Base-by-base conservation (phyloP, 2,888 invertebrate genomes). In the Eupithecia subumbrata region DNA sequence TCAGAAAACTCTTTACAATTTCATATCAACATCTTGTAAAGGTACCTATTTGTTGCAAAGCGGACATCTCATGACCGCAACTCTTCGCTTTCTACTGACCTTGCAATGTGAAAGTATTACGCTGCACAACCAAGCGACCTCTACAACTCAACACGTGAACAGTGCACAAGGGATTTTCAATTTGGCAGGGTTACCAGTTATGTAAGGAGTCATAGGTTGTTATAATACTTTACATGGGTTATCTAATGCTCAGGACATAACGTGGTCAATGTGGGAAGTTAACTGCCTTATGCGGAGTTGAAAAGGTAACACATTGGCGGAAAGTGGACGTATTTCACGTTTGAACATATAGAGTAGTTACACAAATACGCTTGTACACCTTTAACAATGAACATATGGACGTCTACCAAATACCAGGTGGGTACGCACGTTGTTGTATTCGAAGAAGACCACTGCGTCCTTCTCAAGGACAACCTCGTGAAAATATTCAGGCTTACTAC, bases 31-130 rank as follows among this genome's bases (percentile, higher is more conserved):
- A 67, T 67, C 68, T 68, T 43, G 22, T 68, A 45, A 45, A 68
- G 68, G 66, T 34, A 30, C 30, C 30, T 30, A 71, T 75, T 75
- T 67, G 73, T 75, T 73, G 72, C 72, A 68, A 63, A 67, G 72
- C 75, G 66, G 73, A 67, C 76, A 72, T 75, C 74, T 73, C 60
- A 64, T 78, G 79, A 77, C 76, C 79, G 77, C 71, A 72, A 34
- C 75, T 79, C 79, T 73, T 80, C 79, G 77, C 81, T 83, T 82
- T 84, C 82, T 80, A 81, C 78, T 73, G 80, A 83, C 84, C 84
- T 83, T 84, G 82, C 63, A 40, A 73, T 70, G 78, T 73, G 81
- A 83, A 82, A 84, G 83, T 80, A 71, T 70, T 73, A 76, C 74
- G 73, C 77, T 77, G 69, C 63, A 40, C 43, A 75, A 66, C 56